Conservation (phyloP, 1,140 invertebrate species). For the Helicoverpa armigera region DNA sequence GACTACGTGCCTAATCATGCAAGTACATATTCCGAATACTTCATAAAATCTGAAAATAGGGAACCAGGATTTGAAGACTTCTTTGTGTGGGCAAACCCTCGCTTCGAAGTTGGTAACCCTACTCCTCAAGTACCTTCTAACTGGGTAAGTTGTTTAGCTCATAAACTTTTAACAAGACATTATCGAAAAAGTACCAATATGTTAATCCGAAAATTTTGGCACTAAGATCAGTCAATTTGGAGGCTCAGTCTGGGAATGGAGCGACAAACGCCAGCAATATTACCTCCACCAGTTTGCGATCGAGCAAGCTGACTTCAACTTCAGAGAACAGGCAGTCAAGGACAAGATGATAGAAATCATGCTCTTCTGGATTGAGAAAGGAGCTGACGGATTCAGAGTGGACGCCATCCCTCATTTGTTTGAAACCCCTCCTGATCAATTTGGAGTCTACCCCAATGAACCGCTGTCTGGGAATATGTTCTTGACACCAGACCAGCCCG, state of each 20-base stretch:
- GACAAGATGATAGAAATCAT: conserved; percentile 87
- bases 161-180: background rate
- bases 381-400: conserved; percentile 90
- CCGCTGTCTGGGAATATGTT: conserved; percentile 76
- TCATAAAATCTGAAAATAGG: conserved; percentile 87
- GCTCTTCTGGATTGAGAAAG: conserved; percentile 89
- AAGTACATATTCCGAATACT: conserved; percentile 90
- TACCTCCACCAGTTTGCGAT: conserved; percentile 90
- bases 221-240: conserved; percentile 83
- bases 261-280: conserved; percentile 87
- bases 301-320: conserved; percentile 91
- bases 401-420: conserved; percentile 88
- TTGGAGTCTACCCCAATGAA: conserved; percentile 87
- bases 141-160: conserved; percentile 61
- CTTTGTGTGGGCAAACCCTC: conserved; percentile 88
- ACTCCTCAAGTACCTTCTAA: conserved; percentile 64
- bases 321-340: conserved; percentile 85
- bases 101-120: conserved; percentile 58
- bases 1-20: conserved; percentile 93
- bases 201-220: conserved; percentile 20
- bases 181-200: too few relatives aligned
- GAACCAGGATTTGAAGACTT: conserved; percentile 88
- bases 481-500: conserved; percentile 65
- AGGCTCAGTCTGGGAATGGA: conserved; percentile 89
- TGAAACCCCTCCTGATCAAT: conserved; percentile 82